Evolutionary conservation across 2,888 invertebrate genomes (phyloP), one percentile per base, ranked within the genome.

Genomic region (Morpho deidamia): DNA sequence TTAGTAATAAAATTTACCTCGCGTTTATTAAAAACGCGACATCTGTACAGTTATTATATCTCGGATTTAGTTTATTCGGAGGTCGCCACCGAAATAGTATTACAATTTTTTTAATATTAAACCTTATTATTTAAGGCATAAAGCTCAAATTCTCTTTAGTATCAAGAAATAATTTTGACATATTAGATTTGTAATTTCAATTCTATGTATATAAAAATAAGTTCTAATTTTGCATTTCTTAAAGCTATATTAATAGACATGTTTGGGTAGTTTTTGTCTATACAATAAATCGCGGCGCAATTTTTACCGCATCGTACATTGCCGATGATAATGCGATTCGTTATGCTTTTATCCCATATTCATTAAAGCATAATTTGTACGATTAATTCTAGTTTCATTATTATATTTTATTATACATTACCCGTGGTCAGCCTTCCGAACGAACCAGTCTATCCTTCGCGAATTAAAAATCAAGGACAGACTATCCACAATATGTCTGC

Each of bases 51-150:
- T 23, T 23, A 3, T 5, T 23, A 5, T 23, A 23, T 23, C 23
- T 23, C 23, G 5, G 23, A 23, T 23, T 23, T 23, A 71, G 69
- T 62, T 62, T 69, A 58, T 61, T 49, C 60, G 40, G 72, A 83
- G 83, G 79, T 83, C 81, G 79, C 72, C 65, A 76, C 76, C 75
- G 71, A 76, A 74, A 73, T 71, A 65, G 33, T 10, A 41, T n/a
- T 0, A 23, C 23, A 23, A 23, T 3, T 23, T 5, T 5, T 42
- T 32, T 10, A 8, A 55, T 55, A 54, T 39, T 46, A 39, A 34
- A 53, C 56, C 51, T 32, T 63, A 50, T 7, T 7, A 0, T 1
- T 7, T 10, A 2, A 1, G 0, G 3, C 9, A 1, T 44, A 0
- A 1, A 41, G 34, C 34, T 42, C 14, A 35, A n/a, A 41, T 45